phyloP scores from a whole-genome alignment of 23 tunicate genomes.

The Corella eumyota region DNA sequence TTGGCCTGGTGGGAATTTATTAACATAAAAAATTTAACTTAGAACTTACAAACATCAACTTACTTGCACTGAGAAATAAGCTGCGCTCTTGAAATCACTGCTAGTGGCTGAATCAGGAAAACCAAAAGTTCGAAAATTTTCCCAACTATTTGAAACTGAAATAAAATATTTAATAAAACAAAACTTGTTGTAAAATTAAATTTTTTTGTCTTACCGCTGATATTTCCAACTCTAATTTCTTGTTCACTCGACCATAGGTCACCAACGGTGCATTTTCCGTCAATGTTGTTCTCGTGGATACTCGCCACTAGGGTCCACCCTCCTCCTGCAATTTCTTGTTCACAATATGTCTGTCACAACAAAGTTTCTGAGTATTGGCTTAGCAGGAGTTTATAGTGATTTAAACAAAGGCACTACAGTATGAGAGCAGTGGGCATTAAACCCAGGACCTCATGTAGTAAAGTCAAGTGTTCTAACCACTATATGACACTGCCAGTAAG shows the following conservation, averaged over 20 bases:
- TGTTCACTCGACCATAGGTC: constrained; percentile 46
- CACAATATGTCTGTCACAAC: constrained; percentile 27
- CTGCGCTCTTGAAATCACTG: constrained; percentile 75
- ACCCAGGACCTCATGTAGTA: no score
- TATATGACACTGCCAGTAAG: no score
- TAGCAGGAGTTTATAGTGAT: no score
- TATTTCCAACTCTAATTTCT: no score
- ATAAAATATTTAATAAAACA: not conserved
- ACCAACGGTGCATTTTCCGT: constrained; percentile 47
- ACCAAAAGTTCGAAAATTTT: constrained; percentile 61
- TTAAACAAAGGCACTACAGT: no score
- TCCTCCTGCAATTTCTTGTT: constrained; percentile 28
- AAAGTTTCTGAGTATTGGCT: not conserved
- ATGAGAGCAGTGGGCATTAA: no score
- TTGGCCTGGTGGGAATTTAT: constrained; percentile 39
- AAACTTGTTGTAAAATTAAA: no score
- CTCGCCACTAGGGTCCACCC: constrained; percentile 66
- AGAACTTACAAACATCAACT: no score
- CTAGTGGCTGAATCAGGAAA: constrained; percentile 65
- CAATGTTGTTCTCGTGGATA: constrained; percentile 45
- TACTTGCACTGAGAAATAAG: constrained; percentile 41
- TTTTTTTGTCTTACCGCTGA: no score
- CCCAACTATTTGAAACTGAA: no score
- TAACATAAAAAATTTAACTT: no score
- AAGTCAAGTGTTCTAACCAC: no score